These are phyloP conservation scores for Sminthopsis crassicaudata DNA, from an alignment of 2,113 vertebrate genomes.

Conservation along the genomic window DNA sequence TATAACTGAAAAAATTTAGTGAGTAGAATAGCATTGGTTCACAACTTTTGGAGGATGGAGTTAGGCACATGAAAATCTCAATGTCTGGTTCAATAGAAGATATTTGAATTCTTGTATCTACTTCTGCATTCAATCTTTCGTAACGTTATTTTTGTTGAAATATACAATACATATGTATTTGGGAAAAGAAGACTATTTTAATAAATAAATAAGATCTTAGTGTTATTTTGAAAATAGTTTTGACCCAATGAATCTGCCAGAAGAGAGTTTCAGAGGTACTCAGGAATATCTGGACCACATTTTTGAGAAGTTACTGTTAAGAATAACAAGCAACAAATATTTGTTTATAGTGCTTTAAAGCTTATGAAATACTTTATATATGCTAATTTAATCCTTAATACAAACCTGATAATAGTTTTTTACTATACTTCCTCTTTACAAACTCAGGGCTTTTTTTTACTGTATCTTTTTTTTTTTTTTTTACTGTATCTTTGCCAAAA, in stretches of 20 bases:
- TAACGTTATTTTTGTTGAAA: background rate
- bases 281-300: background rate
- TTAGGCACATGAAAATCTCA: background rate
- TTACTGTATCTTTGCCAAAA: background rate
- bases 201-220: background rate
- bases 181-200: background rate
- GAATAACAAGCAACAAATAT: background rate
- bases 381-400: background rate
- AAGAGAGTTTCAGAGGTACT: background rate
- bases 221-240: background rate
- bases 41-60: background rate
- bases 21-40: background rate
- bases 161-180: background rate
- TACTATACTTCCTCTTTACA: background rate
- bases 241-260: background rate
- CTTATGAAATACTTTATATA: background rate
- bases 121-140: background rate
- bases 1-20: background rate
- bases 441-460: background rate
- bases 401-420: background rate
- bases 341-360: no score
- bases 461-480: no score
- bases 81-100: background rate
- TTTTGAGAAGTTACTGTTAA: background rate
- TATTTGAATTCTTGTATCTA: background rate